Percentiles rank a stretch among this genome's conserved stretches.
phyloP scores from a whole-genome alignment of 2,113 vertebrate genomes.

The Pipra filicauda region DNA sequence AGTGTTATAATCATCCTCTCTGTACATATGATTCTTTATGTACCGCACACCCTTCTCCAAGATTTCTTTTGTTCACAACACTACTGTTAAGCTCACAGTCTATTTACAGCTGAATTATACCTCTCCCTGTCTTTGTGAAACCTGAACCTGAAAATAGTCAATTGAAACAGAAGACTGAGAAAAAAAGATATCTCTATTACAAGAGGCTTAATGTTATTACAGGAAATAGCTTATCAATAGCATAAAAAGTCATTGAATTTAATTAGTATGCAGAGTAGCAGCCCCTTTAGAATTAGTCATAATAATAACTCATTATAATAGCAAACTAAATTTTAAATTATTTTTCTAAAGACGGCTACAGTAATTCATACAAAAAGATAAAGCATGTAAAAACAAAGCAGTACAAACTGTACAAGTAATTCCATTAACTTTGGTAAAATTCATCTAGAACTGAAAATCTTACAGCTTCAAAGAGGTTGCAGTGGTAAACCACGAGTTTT shows the following conservation, averaged over 20 bases:
- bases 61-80: neutral
- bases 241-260: neutral
- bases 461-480: neutral
- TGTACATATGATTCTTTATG: neutral
- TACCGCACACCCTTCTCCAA: neutral
- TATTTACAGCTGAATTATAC: constrained; percentile 1
- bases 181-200: neutral
- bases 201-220: neutral
- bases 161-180: neutral
- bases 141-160: neutral
- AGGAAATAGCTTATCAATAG: constrained; percentile 28
- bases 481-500: neutral
- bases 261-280: neutral
- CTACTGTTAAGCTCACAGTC: neutral
- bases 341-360: neutral
- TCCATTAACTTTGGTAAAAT: neutral
- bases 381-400: constrained; percentile 9
- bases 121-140: neutral
- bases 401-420: neutral
- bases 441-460: neutral
- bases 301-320: neutral
- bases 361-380: neutral
- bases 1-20: neutral
- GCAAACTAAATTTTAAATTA: neutral
- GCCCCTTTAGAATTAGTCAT: neutral